Evolutionary conservation across 2,797 vertebrate genomes (phyloP).

Genomic region (Eptatretus atami): DNA sequence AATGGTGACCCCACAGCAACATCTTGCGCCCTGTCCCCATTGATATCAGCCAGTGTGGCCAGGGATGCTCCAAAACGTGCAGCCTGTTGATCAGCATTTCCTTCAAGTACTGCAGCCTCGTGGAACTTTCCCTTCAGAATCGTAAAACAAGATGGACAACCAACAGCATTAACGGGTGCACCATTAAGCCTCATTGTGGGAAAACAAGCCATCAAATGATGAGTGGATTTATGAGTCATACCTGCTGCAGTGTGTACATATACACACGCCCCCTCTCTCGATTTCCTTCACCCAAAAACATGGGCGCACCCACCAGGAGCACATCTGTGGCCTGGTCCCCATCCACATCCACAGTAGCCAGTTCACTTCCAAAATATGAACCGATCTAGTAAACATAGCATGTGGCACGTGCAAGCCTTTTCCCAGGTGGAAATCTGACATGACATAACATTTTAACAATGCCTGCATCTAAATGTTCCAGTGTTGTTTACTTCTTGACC

Average conservation of each 20-base stretch:
- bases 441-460: no score
- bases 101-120: conserved; percentile 22
- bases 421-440: no score
- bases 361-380: conserved; percentile 70
- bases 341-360: conserved; percentile 44
- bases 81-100: conserved; percentile 31
- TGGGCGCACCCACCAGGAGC: conserved; percentile 57
- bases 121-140: background rate
- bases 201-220: no score
- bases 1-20: conserved; percentile 50
- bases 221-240: conserved; percentile 10
- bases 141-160: background rate
- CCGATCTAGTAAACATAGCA: conserved; percentile 27
- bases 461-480: no score
- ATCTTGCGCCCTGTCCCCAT: conserved; percentile 42
- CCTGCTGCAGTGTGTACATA: conserved; percentile 29
- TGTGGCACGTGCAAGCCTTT: no score
- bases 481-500: no score
- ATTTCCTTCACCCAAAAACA: conserved; percentile 51
- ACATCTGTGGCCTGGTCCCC: conserved; percentile 48
- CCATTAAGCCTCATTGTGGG: background rate
- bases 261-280: conserved; percentile 55
- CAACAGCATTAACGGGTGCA: background rate
- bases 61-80: conserved; percentile 52
- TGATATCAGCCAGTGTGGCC: conserved; percentile 35